Conservation (phyloP, 2,113 vertebrate genomes). For the Emydura subglobosa region DNA sequence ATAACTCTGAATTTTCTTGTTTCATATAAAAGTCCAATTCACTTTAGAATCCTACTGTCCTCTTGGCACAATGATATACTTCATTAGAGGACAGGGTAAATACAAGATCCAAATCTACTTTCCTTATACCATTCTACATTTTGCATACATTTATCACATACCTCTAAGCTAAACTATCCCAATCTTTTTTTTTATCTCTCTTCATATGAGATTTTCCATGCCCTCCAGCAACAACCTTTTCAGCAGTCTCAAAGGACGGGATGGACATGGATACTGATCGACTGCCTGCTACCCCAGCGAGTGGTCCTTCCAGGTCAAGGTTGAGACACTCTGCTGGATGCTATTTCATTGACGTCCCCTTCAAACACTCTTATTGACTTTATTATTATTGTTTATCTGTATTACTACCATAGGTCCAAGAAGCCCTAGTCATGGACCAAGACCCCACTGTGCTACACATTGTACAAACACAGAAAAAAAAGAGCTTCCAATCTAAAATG, state of each 20-base stretch:
- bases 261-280: background rate
- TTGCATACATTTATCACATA: background rate
- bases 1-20: background rate
- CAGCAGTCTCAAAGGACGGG: background rate
- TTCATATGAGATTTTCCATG: background rate
- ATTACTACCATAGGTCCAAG: background rate
- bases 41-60: background rate
- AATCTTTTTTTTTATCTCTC: slow-evolving; percentile 1
- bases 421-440: background rate
- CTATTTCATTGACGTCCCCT: background rate
- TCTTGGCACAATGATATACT: background rate
- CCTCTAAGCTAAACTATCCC: background rate
- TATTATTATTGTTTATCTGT: background rate
- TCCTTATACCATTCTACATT: background rate
- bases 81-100: slow-evolving; percentile 2
- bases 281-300: background rate
- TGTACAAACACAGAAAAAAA: background rate
- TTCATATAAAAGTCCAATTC: background rate
- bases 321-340: background rate
- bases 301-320: background rate
- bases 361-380: background rate
- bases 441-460: background rate
- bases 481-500: background rate
- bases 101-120: background rate
- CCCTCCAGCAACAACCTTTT: background rate